Evolutionary conservation across 2,888 invertebrate species (phyloP).

Genomic region (Selenia dentaria): DNA sequence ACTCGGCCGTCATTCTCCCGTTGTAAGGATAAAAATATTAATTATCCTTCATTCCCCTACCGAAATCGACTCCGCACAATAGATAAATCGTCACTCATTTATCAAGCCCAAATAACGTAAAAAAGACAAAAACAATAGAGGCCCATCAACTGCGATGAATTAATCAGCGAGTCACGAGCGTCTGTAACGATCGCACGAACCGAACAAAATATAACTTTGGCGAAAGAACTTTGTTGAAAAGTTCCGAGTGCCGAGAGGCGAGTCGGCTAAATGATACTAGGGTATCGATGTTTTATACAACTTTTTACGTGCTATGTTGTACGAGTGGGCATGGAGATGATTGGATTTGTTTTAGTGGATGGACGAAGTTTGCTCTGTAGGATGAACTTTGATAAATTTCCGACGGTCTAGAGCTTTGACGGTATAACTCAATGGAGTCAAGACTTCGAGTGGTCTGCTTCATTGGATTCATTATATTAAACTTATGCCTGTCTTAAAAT

Average conservation of each 20-base stretch:
- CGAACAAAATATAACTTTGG: slow-evolving; percentile 58
- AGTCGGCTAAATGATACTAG: slow-evolving; percentile 55
- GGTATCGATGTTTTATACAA: slow-evolving; percentile 57
- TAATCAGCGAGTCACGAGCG: slow-evolving; percentile 78
- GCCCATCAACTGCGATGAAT: slow-evolving; percentile 47
- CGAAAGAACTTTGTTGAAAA: slow-evolving; percentile 56
- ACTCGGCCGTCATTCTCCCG: slow-evolving; percentile 16
- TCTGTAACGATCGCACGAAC: slow-evolving; percentile 71
- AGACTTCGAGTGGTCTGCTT: neutral
- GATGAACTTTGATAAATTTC: slow-evolving; percentile 33
- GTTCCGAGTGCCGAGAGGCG: slow-evolving; percentile 37
- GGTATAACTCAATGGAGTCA: slow-evolving; percentile 8
- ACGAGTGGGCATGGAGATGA: slow-evolving; percentile 46
- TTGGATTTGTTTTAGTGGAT: slow-evolving; percentile 47
- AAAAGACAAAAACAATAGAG: slow-evolving; percentile 60
- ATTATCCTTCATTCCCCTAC: slow-evolving; percentile 41
- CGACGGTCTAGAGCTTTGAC: slow-evolving; percentile 9
- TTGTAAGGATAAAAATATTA: slow-evolving; percentile 33
- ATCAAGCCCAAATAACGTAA: slow-evolving; percentile 54
- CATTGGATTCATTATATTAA: slow-evolving; percentile 3
- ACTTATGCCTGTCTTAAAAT: too few species aligned
- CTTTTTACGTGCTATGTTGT: slow-evolving; percentile 54
- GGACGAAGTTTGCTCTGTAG: slow-evolving; percentile 31
- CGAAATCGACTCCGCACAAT: slow-evolving; percentile 39
- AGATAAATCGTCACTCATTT: slow-evolving; percentile 53